These are phyloP conservation scores for Phalacrocorax carbo DNA, from an alignment of 2,113 vertebrate genomes.

Conservation along the genomic window DNA sequence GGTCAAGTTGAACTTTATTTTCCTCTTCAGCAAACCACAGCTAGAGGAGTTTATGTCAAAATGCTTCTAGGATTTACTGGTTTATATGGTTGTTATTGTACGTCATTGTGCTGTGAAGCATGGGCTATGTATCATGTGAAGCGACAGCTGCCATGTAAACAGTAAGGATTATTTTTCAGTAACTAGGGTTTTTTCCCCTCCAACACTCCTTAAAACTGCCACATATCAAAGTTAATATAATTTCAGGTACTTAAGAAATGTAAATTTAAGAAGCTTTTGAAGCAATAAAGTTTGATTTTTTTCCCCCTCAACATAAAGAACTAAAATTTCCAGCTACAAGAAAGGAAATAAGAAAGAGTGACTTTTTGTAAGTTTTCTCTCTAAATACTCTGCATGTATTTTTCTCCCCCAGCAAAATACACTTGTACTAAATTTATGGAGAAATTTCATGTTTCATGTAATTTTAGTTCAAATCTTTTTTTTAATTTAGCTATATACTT, in stretches of 20 bases:
- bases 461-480: not conserved
- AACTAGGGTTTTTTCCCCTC: not conserved
- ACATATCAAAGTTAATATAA: not conserved
- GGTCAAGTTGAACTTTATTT: not conserved
- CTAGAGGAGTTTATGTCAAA: not conserved
- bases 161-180: not conserved
- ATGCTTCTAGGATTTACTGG: not conserved
- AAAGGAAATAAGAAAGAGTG: not conserved
- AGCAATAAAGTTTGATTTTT: not conserved
- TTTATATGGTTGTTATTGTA: not conserved
- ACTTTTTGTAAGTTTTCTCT: not conserved
- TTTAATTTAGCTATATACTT: not conserved
- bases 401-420: rapidly evolving
- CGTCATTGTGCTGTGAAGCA: not conserved
- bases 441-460: not conserved
- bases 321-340: not conserved
- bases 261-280: not conserved
- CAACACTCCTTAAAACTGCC: not conserved
- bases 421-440: not conserved
- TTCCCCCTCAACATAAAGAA: not conserved
- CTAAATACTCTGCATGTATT: not conserved
- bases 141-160: not conserved
- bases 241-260: not conserved
- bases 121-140: not conserved
- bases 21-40: not conserved